Conservation (phyloP, 1,140 invertebrate genomes). For the Solenopsis invicta region DNA sequence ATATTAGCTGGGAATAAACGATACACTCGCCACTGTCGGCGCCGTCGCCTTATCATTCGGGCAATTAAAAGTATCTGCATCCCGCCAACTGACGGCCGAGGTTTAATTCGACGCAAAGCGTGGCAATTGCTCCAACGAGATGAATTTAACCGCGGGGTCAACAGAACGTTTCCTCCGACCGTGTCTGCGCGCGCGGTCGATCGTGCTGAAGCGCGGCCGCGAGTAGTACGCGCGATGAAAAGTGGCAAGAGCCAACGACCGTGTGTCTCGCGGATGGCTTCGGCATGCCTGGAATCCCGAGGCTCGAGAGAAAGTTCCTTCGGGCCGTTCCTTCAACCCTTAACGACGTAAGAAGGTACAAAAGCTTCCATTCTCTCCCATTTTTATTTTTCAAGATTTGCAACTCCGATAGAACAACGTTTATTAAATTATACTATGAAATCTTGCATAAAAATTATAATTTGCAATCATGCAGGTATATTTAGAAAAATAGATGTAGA, state of each 20-base stretch:
- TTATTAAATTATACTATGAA: no score
- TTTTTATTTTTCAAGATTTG: neutral
- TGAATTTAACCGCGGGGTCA: conserved; percentile 70
- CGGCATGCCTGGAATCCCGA: conserved; percentile 44
- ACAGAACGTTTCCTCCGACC: conserved; percentile 49
- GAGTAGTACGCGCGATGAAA: conserved; percentile 21
- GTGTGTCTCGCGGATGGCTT: conserved; percentile 40
- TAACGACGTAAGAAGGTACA: neutral
- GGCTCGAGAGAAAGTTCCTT: neutral
- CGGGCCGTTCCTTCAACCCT: neutral
- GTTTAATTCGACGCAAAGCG: conserved; percentile 58
- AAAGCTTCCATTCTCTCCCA: neutral
- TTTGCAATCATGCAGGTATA: no score
- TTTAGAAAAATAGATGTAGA: no score
- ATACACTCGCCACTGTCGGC: conserved; percentile 9
- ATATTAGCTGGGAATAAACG: conserved; percentile 34
- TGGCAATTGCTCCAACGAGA: conserved; percentile 61
- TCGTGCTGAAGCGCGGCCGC: conserved; percentile 46
- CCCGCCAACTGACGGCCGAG: conserved; percentile 33
- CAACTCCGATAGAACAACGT: no score
- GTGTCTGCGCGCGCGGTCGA: conserved; percentile 20
- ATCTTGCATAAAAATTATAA: no score
- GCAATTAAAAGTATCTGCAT: conserved; percentile 44
- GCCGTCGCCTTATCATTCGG: conserved; percentile 35
- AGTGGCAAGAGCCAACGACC: conserved; percentile 59